These are phyloP conservation scores for Neotoxoptera formosana DNA, from an alignment of 1,140 invertebrate species.

Conservation along the genomic window DNA sequence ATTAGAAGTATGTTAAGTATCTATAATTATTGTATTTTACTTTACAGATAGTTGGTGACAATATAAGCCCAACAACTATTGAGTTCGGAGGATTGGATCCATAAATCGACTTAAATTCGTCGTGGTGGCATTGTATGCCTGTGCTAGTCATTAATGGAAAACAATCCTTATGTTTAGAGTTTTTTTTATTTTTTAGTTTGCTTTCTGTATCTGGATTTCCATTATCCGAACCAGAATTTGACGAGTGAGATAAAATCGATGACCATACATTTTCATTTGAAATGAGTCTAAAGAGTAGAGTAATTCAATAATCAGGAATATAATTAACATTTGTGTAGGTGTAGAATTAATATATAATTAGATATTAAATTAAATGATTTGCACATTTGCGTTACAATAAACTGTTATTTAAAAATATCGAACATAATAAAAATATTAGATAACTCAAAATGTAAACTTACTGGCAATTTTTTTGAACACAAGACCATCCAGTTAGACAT, in stretches of 20 bases:
- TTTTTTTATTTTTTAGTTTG: conserved; percentile 20
- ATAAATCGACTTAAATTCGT: not conserved
- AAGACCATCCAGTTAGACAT: conserved; percentile 46
- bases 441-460: not conserved
- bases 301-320: not conserved
- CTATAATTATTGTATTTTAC: not conserved
- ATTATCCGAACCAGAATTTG: not conserved
- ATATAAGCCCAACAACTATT: not conserved
- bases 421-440: not conserved
- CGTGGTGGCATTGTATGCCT: not conserved
- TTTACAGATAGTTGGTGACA: conserved; percentile 7
- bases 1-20: not conserved
- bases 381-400: not conserved
- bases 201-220: not conserved
- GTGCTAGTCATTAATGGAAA: not conserved
- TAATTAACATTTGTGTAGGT: not conserved
- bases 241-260: conserved; percentile 8
- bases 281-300: not conserved
- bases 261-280: conserved; percentile 15
- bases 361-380: not conserved
- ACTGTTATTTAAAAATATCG: not conserved
- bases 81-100: not conserved
- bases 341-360: no score
- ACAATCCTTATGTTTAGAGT: not conserved
- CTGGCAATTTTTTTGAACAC: conserved; percentile 20